Base-by-base conservation (phyloP, 37 sponge, comb jelly and placozoan species). In the Agelas oroides region DNA sequence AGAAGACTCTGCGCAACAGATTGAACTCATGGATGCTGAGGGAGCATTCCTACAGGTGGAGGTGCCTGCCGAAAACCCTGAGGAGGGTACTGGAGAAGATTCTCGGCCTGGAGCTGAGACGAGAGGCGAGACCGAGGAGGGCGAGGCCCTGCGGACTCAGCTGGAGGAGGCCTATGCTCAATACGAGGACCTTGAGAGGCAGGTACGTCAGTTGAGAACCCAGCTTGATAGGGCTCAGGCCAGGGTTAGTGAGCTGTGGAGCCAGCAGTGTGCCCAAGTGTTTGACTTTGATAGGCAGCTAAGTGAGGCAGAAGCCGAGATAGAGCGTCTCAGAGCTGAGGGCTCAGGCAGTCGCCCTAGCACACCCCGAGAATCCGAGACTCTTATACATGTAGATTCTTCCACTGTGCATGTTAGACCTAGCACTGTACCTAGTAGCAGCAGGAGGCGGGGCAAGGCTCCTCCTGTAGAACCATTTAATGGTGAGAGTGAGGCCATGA, bases 381-480 rank as follows among this genome's bases (percentile, higher is more conserved):
- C 46, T 46, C 46, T 3, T 46, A 46, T 23, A 11, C 17, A 56
- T 19, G 18, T 15, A 56, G 58, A 56, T 19, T 56, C 58, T 18
- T 18, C 58, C 58, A 56, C 58, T 56, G 58, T 56, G 18, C 25
- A 23, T 23, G 62, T 27, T 25, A 61, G n/a, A 61, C 25, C 25
- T 61, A 61, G 25, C 25, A 61, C 62, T 61, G 58, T 56, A 61
- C 25, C 62, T 23, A 25, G 25, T 25, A 61, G n/a, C n/a, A 27
- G n/a, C 25, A 61, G 34, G 31, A 25, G 70, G 21, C 31, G 70
- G 2, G 35, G 14, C 35, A 69, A 69, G 31, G 70, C 70, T 30
- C 70, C 70, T 33, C 70, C 70, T 33, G 70, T 69, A 30, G 70
- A 69, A 69, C 59, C 27, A 54, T 75, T 75, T 34, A 59, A 56